Evolutionary conservation across 2,113 vertebrate genomes (phyloP).

Genomic region (Hippocampus guttulatus): DNA sequence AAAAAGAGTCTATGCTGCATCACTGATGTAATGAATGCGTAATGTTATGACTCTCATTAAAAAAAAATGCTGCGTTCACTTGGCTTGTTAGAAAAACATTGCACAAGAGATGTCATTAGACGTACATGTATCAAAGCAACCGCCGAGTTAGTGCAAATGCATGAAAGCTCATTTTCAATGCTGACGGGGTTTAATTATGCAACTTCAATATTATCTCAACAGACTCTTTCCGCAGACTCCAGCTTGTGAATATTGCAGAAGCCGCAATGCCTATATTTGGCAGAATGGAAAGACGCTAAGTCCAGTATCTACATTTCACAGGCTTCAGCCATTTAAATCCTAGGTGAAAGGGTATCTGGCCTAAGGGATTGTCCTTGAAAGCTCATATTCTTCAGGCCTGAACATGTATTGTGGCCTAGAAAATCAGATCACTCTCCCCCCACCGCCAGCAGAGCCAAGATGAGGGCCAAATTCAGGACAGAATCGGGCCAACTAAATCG

Average conservation of each 20-base stretch:
- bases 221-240: slow-evolving; percentile 5
- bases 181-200: slow-evolving; percentile 8
- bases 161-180: slow-evolving; percentile 5
- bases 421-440: slow-evolving; percentile 1
- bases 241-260: slow-evolving; percentile 8
- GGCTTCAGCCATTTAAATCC: slow-evolving; percentile 22
- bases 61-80: slow-evolving; percentile 16
- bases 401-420: slow-evolving; percentile 1
- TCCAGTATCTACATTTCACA: slow-evolving; percentile 32
- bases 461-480: not conserved
- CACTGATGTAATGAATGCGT: slow-evolving; percentile 53
- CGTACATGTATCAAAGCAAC: slow-evolving; percentile 2
- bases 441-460: not conserved
- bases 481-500: slow-evolving; percentile 10
- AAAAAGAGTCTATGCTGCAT: slow-evolving; percentile 41
- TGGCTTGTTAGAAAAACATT: slow-evolving; percentile 17
- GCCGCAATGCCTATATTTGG: slow-evolving; percentile 7
- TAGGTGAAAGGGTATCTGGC: slow-evolving; percentile 11
- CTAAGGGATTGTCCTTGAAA: slow-evolving; percentile 18
- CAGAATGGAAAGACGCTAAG: slow-evolving; percentile 5
- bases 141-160: slow-evolving; percentile 19
- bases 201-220: slow-evolving; percentile 4
- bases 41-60: slow-evolving; percentile 46
- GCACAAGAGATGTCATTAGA: slow-evolving; percentile 26
- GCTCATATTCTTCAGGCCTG: not conserved